Evolutionary conservation across 2,797 vertebrate genomes (phyloP), one percentile per base, ranked within the genome.

Genomic region (Squalus acanthias): DNA sequence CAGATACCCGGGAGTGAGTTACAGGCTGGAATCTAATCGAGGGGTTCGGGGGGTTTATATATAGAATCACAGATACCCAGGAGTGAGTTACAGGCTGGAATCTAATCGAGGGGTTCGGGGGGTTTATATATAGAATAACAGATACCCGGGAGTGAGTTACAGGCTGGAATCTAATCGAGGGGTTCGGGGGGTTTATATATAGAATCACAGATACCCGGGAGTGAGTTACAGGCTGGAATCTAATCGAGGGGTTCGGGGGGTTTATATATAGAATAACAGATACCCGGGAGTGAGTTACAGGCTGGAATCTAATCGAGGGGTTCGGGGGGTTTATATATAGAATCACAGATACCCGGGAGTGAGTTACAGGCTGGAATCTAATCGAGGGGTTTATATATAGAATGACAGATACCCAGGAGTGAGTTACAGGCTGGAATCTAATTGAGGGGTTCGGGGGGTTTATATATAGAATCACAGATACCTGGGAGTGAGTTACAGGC

Each of bases 391-490:
- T 87, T 87, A 53, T 87, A 53, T 50, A 53, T 2, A 24, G 22
- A 87, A 87, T 50, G 53, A 87, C 82, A 87, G 79, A 82, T 87
- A 22, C 39, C 82, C 20, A 20, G 82, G 82, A 53, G 82, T 87
- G 39, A 53, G 82, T 87, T 87, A 87, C 82, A 87, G 82, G 15
- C 82, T 53, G 82, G 39, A 87, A 87, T 87, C 82, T 87, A 82
- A 53, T 85, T 17, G 46, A 85, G 46, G 82, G 3, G n/a, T 85
- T 85, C 15, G 17, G n/a, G 13, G 13, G 10, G 79, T 39, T 85
- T 85, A 85, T 46, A 85, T 85, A 46, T 85, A 39, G 79, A 85
- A 76, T 8, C 15, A 76, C 74, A 76, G 74, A 85, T 39, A 46
- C 79, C 79, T 0, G 5, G 53, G 53, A 57, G 53, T 57, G 15